phyloP scores from a whole-genome alignment of 2,888 invertebrate genomes.

The Byasa hedistus region DNA sequence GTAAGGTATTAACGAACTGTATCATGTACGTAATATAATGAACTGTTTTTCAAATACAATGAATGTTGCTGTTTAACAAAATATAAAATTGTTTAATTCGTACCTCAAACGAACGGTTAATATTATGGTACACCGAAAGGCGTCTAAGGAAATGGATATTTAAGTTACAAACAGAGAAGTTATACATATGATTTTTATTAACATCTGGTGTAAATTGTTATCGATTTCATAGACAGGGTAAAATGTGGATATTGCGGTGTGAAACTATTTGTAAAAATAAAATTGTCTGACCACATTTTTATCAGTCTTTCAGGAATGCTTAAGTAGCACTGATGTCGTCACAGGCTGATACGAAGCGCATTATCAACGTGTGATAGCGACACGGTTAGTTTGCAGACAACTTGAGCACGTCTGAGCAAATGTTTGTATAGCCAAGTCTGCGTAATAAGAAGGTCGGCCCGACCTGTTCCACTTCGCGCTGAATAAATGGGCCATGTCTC shows the following conservation, averaged over 20 bases:
- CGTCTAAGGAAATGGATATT: neutral
- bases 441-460: conserved; percentile 28
- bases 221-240: too few relatives aligned
- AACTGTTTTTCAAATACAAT: too few relatives aligned
- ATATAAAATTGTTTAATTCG: neutral
- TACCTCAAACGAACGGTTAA: neutral
- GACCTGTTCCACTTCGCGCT: conserved; percentile 25
- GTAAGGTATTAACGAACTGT: too few relatives aligned
- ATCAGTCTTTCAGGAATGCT: conserved; percentile 2
- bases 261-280: too few relatives aligned
- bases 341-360: conserved; percentile 30
- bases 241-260: too few relatives aligned
- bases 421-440: conserved; percentile 61
- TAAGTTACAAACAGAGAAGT: neutral
- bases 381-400: conserved; percentile 60
- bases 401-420: conserved; percentile 65
- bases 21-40: too few relatives aligned
- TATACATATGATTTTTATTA: neutral
- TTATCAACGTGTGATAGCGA: conserved; percentile 60
- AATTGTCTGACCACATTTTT: neutral
- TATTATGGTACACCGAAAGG: neutral
- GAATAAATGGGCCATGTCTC: conserved; percentile 27
- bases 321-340: neutral
- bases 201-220: too few relatives aligned
- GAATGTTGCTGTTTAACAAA: neutral